A percentile compares a stretch with the other conserved stretches of the same genome.
Evolutionary conservation across 2,113 vertebrate species (phyloP).

Genomic region (Bucco capensis): DNA sequence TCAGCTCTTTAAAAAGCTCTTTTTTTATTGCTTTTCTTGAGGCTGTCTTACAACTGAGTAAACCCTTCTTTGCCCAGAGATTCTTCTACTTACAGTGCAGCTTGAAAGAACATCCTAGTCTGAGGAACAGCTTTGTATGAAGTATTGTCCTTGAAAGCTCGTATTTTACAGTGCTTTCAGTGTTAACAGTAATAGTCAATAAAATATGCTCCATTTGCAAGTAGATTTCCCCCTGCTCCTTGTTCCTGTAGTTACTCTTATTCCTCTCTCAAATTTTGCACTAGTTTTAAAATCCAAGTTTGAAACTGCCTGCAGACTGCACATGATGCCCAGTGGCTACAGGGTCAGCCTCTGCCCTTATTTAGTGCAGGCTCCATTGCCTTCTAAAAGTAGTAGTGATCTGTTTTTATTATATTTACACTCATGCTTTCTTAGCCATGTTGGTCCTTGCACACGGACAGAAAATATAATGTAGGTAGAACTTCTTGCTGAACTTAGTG

Average conservation of each 20-base stretch:
- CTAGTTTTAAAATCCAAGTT: background rate
- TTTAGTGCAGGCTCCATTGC: background rate
- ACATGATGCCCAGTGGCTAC: background rate
- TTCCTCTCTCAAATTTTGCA: background rate
- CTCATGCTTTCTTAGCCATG: background rate
- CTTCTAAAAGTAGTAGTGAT: background rate
- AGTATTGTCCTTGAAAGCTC: background rate
- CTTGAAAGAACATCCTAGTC: background rate
- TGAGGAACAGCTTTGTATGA: background rate
- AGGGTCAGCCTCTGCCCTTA: background rate
- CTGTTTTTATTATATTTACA: background rate
- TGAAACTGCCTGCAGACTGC: background rate
- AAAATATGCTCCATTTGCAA: background rate
- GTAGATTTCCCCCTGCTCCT: background rate
- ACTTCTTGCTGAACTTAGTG: background rate
- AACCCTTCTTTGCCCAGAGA: background rate
- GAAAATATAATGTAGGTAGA: background rate
- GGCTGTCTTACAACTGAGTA: background rate
- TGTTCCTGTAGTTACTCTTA: background rate
- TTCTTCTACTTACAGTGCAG: background rate
- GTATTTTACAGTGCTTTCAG: background rate
- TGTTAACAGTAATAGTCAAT: no score
- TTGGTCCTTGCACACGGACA: background rate
- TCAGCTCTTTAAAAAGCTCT: background rate
- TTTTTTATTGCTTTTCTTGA: background rate